These are phyloP conservation scores for Blastobasis lacticolella DNA, from an alignment of 2,888 invertebrate genomes.

Conservation along the genomic window DNA sequence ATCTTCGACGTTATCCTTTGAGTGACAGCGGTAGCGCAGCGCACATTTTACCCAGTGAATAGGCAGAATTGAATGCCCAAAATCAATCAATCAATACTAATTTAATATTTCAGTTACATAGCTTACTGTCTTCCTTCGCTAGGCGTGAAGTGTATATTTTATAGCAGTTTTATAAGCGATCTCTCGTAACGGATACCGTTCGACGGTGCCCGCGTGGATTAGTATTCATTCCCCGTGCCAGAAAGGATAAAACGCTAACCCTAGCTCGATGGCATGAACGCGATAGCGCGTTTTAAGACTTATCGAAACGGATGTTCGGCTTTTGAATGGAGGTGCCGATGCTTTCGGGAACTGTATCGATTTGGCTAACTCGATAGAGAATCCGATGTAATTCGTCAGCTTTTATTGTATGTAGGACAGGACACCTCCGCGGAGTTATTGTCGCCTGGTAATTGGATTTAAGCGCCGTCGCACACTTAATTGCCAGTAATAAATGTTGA, in stretches of 20 bases:
- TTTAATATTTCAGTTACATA: no score
- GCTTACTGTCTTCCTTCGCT: no score
- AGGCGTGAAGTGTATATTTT: no score
- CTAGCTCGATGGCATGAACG: constrained; percentile 4
- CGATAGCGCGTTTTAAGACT: constrained; percentile 6
- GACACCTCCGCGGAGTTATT: background rate
- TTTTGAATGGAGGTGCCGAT: background rate
- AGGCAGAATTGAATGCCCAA: no score
- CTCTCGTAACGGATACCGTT: no score
- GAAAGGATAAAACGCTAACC: constrained; percentile 7
- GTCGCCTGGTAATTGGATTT: background rate
- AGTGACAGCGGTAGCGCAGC: constrained; percentile 20
- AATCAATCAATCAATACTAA: no score
- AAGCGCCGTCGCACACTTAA: background rate
- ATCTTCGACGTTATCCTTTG: no score
- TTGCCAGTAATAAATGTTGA: background rate
- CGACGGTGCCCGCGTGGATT: background rate
- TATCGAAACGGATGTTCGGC: constrained; percentile 4
- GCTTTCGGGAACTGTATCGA: background rate
- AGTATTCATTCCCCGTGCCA: constrained; percentile 6
- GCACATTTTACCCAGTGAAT: background rate
- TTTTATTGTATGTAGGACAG: background rate
- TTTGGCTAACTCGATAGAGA: background rate
- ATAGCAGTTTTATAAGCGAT: no score
- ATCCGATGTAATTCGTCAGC: background rate